Percentiles rank a stretch among this genome's conserved stretches.
phyloP scores from a whole-genome alignment of 2,113 vertebrate genomes.

The Chloebia gouldiae region DNA sequence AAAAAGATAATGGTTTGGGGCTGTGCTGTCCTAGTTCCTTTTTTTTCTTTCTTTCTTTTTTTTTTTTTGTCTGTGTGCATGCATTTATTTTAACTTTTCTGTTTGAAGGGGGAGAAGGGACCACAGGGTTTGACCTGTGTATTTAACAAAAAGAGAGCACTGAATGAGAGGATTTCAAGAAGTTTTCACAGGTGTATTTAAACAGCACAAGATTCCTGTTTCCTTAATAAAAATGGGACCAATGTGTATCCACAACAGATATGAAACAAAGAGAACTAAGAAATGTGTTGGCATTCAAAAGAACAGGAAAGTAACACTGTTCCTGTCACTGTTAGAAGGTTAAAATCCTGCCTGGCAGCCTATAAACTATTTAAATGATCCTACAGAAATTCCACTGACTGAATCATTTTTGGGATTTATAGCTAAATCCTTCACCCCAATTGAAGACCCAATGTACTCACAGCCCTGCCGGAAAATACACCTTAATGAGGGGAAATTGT shows the following conservation, averaged over 20 bases:
- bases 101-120: neutral
- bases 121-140: neutral
- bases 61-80: neutral
- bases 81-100: constrained; percentile 16
- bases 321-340: constrained; percentile 20
- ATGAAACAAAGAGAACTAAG: constrained; percentile 15
- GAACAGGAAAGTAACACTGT: constrained; percentile 22
- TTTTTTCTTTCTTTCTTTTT: neutral
- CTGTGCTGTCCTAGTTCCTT: neutral
- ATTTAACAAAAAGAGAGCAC: constrained; percentile 12
- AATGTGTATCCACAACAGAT: neutral
- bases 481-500: constrained; percentile 33
- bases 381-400: constrained; percentile 29
- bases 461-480: neutral
- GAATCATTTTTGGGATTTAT: constrained; percentile 10
- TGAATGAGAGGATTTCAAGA: neutral
- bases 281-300: constrained; percentile 4
- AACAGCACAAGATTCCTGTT: neutral
- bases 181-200: constrained; percentile 2
- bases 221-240: constrained; percentile 2
- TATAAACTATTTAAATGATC: constrained; percentile 28
- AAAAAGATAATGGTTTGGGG: neutral
- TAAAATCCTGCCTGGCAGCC: constrained; percentile 20
- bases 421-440: neutral
- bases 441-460: constrained; percentile 24